A percentile compares a stretch with the other conserved stretches of the same genome.
phyloP scores from a whole-genome alignment of 2,888 invertebrate species.

The Chelonus formosanus region DNA sequence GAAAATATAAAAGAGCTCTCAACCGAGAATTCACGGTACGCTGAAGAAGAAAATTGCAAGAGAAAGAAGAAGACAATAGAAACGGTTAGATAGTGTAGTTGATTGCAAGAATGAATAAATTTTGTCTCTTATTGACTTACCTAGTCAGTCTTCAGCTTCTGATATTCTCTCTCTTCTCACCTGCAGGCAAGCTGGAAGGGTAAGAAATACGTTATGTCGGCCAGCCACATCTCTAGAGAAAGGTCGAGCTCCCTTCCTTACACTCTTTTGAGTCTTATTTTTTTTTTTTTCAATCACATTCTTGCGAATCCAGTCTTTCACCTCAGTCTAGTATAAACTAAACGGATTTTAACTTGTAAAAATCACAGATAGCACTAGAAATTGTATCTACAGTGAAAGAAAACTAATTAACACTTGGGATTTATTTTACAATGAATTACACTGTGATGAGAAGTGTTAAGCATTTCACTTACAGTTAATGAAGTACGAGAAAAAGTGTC shows the following conservation, averaged over 20 bases:
- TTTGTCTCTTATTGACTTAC: slow-evolving; percentile 26
- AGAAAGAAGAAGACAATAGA: slow-evolving; percentile 7
- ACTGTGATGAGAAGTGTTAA: too few species aligned
- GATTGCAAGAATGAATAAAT: slow-evolving; percentile 9
- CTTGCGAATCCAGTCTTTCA: slow-evolving; percentile 13
- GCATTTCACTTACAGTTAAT: too few species aligned
- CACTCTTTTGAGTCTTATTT: background rate
- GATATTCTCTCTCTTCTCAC: slow-evolving; percentile 19
- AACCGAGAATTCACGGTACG: background rate
- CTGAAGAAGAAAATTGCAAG: slow-evolving; percentile 15
- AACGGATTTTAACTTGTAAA: too few species aligned
- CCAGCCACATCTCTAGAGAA: slow-evolving; percentile 29
- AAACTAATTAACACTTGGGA: too few species aligned
- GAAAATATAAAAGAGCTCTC: slow-evolving; percentile 19
- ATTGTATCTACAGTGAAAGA: too few species aligned
- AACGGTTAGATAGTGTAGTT: slow-evolving; percentile 1
- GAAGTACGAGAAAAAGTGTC: too few species aligned
- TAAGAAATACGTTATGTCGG: slow-evolving; percentile 21
- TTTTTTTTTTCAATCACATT: background rate
- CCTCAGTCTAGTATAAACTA: background rate
- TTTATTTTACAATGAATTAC: too few species aligned
- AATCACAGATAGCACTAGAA: too few species aligned
- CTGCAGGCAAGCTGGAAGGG: slow-evolving; percentile 22
- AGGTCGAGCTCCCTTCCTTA: slow-evolving; percentile 18
- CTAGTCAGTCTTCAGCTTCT: slow-evolving; percentile 11